Evolutionary conservation across 2,888 invertebrate genomes (phyloP), one percentile per base, ranked within the genome.

Genomic region (Hedya salicella): DNA sequence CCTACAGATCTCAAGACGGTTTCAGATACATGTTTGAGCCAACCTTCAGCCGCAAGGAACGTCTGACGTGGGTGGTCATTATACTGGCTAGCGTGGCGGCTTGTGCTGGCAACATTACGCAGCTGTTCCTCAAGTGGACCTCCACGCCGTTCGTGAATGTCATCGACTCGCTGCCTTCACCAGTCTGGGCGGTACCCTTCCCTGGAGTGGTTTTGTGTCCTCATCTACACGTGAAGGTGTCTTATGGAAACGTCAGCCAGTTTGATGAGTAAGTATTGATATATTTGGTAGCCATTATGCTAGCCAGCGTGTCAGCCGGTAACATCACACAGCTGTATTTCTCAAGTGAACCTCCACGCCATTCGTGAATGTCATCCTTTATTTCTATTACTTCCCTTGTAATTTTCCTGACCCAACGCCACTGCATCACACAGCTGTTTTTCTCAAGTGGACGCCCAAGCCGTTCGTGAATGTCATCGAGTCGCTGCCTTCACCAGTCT

Each of bases 181-280:
- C 92, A 0, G 83, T 92, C 6, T 93, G 91, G 89, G 89, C 91
- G 0, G 85, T 93, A 0, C 92, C 92, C 0, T 93, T 92, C 66
- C 92, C 92, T 0, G 88, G 83, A 0, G 91, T 92, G 1, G 88
- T 91, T 0, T 69, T 93, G 2, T 92, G 92, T 61, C 92, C 92
- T 1, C 91, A 91, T 71, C 68, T 90, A 11, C 89, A 90, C 56
- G 80, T 92, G 0, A 89, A 91, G 70, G 68, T 80, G 62, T 88
- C 90, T 0, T 83, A 78, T 70, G 77, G 78, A 13, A 87, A 92
- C 48, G 82, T 92, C 1, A 80, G 86, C 0, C 72, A 82, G n/a
- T 63, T 88, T 1, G 72, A 81, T 14, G 80, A 85, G 89, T 91
- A 62, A 85, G 85, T 77, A 32, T 9, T 17, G 1, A 11, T 14